Percentiles rank a stretch among this genome's conserved stretches.
Conservation (phyloP, 1,140 invertebrate species). For the Magallana angulata region DNA sequence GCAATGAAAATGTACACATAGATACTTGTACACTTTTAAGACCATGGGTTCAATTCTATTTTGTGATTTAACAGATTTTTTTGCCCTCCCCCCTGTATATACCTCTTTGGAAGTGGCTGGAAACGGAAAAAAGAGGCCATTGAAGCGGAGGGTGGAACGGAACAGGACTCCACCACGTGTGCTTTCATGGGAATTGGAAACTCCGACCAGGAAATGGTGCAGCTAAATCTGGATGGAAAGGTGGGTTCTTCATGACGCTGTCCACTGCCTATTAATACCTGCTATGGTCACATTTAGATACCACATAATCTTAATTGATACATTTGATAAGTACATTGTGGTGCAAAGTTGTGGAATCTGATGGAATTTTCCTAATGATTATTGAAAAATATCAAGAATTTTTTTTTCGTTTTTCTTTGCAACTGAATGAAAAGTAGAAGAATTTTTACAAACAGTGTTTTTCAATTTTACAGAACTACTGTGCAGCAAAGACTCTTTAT, state of each 20-base stretch:
- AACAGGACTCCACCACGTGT: constrained; percentile 87
- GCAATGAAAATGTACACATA: no score
- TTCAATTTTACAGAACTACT: constrained; percentile 90
- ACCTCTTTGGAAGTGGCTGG: constrained; percentile 98
- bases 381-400: no score
- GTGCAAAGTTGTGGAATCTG: no score
- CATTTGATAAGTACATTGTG: no score
- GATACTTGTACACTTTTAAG: no score
- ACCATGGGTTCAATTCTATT: no score
- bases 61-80: constrained; percentile 86
- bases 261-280: no score
- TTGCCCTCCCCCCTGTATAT: constrained; percentile 99
- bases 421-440: no score
- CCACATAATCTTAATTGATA: no score
- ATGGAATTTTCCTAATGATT: no score
- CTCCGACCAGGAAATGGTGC: constrained; percentile 99
- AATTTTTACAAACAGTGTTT: constrained; percentile 32
- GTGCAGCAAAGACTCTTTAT: constrained; percentile 99
- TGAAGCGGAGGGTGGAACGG: constrained; percentile 71
- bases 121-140: constrained; percentile 89
- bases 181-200: constrained; percentile 99
- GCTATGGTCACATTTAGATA: no score
- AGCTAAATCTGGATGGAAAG: constrained; percentile 94
- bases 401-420: no score
- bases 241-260: constrained; percentile 68